Conservation (phyloP, 2,113 vertebrate species). For the Myrmophylax atrothorax region DNA sequence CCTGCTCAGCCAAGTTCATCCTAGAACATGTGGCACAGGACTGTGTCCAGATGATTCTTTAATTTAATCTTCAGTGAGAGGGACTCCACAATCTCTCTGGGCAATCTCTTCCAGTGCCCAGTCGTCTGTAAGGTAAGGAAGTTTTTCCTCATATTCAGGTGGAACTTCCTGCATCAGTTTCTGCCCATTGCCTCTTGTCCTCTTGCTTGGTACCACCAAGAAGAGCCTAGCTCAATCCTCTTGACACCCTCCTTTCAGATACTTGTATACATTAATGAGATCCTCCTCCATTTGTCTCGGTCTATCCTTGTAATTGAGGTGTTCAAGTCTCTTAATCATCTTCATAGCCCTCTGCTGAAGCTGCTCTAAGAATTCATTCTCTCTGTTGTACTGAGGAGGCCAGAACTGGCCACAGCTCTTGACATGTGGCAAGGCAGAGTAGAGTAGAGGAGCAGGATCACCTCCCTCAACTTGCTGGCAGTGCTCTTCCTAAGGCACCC, state of each 20-base stretch:
- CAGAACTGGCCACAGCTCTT: not conserved
- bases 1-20: not conserved
- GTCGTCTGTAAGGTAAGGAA: not conserved
- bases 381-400: not conserved
- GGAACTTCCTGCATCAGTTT: not conserved
- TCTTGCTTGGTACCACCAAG: not conserved
- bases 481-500: not conserved
- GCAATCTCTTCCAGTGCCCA: not conserved
- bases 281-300: not conserved
- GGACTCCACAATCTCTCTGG: not conserved
- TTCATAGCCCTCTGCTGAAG: not conserved
- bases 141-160: not conserved
- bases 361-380: not conserved
- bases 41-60: not conserved
- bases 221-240: not conserved
- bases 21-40: not conserved
- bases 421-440: fast-evolving
- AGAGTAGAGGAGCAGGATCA: not conserved
- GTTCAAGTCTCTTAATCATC: not conserved
- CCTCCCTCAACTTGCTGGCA: fast-evolving
- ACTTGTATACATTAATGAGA: not conserved
- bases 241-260: not conserved
- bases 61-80: not conserved
- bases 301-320: not conserved
- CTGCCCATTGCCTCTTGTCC: not conserved